Conservation (phyloP, 2,888 invertebrate species). For the Lithophane socia region DNA sequence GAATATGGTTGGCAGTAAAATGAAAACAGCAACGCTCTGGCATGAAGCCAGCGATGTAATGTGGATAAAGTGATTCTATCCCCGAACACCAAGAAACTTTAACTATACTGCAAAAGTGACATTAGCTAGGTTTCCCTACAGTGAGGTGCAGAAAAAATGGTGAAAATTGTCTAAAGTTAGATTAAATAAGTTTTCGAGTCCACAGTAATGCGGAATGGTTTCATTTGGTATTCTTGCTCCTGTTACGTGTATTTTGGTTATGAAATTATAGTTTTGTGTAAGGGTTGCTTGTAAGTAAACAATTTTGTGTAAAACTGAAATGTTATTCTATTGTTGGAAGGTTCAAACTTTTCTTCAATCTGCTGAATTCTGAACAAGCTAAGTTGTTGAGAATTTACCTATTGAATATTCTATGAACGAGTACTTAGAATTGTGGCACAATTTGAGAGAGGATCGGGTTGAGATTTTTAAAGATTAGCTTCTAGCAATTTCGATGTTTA, state of each 20-base stretch:
- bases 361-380: slow-evolving; percentile 25
- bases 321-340: slow-evolving; percentile 30
- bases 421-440: slow-evolving; percentile 7
- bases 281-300: slow-evolving; percentile 9
- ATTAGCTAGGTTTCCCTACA: slow-evolving; percentile 63
- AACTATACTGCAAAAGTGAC: slow-evolving; percentile 70
- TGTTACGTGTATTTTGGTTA: slow-evolving; percentile 46
- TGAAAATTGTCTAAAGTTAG: slow-evolving; percentile 80
- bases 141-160: slow-evolving; percentile 65
- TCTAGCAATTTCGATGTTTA: neutral
- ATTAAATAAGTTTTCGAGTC: slow-evolving; percentile 80
- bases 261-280: slow-evolving; percentile 54
- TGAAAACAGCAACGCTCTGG: slow-evolving; percentile 71
- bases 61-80: slow-evolving; percentile 78
- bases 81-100: slow-evolving; percentile 75
- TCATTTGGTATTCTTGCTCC: slow-evolving; percentile 69
- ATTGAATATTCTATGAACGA: slow-evolving; percentile 33
- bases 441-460: neutral
- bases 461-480: slow-evolving; percentile 6
- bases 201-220: slow-evolving; percentile 68
- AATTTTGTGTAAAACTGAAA: slow-evolving; percentile 7
- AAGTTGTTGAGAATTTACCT: slow-evolving; percentile 26
- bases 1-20: slow-evolving; percentile 68
- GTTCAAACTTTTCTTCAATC: slow-evolving; percentile 24
- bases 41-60: slow-evolving; percentile 75